Evolutionary conservation across 2,113 vertebrate species (phyloP), one percentile per base, ranked within the genome.

Genomic region (Toxostoma redivivum): DNA sequence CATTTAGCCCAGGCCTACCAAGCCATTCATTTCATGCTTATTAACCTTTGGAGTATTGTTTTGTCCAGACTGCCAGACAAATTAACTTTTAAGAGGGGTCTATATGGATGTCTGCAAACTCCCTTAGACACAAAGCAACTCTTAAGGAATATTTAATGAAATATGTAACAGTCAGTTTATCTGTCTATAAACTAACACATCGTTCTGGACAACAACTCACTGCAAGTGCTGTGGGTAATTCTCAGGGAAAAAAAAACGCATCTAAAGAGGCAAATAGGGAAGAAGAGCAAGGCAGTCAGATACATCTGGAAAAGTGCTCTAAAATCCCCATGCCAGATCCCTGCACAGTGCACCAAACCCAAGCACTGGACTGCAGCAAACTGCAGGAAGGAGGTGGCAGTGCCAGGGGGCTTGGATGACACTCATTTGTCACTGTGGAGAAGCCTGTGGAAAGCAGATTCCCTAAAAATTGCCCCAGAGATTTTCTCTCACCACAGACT

Each of bases 1-100:
- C 67, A 28, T 88, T 96, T 93, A 91, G 81, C 65, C 90, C 28
- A 40, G 47, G 45, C 79, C 85, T 87, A 81, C 86, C 83, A 80
- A 86, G 89, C 69, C 93, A 80, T 91, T 91, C 78, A 84, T 94
- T 90, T 93, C 61, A 69, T 85, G 76, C 87, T 94, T 87, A 96
- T 97, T 97, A 97, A 96, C 91, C 92, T 96, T 96, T 73, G 66
- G 94, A 95, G 92, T 87, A 88, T 86, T 96, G 87, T 90, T 96
- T 94, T 96, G 95, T 94, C 95, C 95, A 88, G 89, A 56, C 90
- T 94, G 71, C 87, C 92, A 96, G 81, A 94, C 81, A 93, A 95
- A 95, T 89, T 90, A 91, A 93, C 62, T 86, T 95, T 86, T 82
- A 93, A 92, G 74, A 86, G 70, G 54, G 83, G 67, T 70, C 81